Base-by-base conservation (phyloP, 2,888 invertebrate species). In the Papilio demoleus region DNA sequence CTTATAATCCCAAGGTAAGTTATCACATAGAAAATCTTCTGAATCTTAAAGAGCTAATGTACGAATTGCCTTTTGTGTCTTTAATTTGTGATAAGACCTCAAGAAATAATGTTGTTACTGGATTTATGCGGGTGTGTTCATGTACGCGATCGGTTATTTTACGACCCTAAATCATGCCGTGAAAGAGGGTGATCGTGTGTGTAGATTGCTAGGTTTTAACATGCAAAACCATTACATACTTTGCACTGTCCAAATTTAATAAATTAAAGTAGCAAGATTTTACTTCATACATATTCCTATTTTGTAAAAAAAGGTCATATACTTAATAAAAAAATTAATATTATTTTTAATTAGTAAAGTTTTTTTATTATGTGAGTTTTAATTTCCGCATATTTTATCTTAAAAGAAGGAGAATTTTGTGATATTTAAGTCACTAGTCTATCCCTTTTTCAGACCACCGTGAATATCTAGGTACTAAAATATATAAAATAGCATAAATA, bases 1-100 rank as follows among this genome's bases (percentile, higher is more conserved):
- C 67, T 71, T 70, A 70, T 74, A 74, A 73, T 71, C 59, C 42
- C 14, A 40, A 64, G 68, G 68, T 68, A 64, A 47, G 62, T 62
- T 9, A 31, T 27, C n/a, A 31, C 14, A 0, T 58, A 45, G 3
- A 6, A 36, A 27, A 47, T 19, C 3, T 59, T 40, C 27, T 22
- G n/a, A 12, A 42, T 12, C 6, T 31, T 67, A 34, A 36, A n/a
- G n/a, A 19, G 17, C 34, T 34, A 53, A 34, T 42, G 40, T 8
- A 12, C 42, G 6, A 62, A 3, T 34, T 62, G 9, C 42, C 38
- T 42, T 17, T 40, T 34, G 14, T 62, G 42, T 53, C n/a, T 34
- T 56, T 56, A 56, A 36, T 53, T 62, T 24, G 56, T n/a, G 34
- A 27, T 66, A 67, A 17, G 58, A 14, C 38, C n/a, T 27, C 1